A percentile compares a stretch with the other conserved stretches of the same genome.
Evolutionary conservation across 2,888 invertebrate species (phyloP).

Genomic region (Lucinisca nassula): DNA sequence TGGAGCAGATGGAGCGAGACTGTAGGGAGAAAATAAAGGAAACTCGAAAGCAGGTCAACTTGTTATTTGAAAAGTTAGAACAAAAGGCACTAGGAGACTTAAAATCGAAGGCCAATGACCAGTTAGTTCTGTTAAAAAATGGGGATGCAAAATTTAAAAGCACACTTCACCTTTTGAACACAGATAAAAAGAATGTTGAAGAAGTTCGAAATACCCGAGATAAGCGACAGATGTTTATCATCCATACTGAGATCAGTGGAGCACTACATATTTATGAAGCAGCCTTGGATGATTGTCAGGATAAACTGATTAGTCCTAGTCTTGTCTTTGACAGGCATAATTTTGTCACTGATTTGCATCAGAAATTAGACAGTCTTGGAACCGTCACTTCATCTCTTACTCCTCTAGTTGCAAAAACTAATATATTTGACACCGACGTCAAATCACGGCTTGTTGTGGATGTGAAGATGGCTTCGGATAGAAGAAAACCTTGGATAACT

Average conservation of each 20-base stretch:
- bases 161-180: neutral
- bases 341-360: neutral
- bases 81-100: neutral
- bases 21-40: neutral
- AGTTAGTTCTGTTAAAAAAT: neutral
- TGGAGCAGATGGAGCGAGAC: neutral
- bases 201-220: neutral
- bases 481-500: neutral
- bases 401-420: neutral
- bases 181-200: neutral
- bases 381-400: neutral
- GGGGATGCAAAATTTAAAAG: neutral
- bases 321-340: neutral
- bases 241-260: neutral
- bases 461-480: neutral
- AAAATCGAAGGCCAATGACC: neutral
- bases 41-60: neutral
- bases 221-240: neutral
- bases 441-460: neutral
- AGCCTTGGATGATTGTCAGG: neutral
- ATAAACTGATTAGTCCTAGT: neutral
- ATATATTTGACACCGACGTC: neutral
- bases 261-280: neutral
- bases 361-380: neutral
- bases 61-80: neutral